Percentiles rank a stretch among this genome's conserved stretches.
Conservation (phyloP, 2,797 vertebrate species). For the Lacerta viridis region DNA sequence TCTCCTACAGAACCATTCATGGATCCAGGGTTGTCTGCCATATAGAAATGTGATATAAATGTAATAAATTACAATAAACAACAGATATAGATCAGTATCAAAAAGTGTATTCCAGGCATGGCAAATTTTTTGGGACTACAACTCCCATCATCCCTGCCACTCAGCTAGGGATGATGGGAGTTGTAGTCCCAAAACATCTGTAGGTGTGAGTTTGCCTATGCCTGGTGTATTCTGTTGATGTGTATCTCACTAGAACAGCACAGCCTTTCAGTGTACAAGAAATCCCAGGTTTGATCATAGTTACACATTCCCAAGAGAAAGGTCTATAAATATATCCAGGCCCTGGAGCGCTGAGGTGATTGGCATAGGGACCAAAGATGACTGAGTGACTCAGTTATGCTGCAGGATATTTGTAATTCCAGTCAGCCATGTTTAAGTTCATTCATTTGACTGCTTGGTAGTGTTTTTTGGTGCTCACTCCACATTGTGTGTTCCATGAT, state of each 20-base stretch:
- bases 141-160: too few relatives aligned
- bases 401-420: not conserved
- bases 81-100: not conserved
- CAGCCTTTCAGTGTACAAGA: not conserved
- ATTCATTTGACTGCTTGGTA: not conserved
- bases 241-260: not conserved
- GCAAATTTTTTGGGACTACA: too few relatives aligned
- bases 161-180: too few relatives aligned
- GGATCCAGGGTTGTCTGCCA: not conserved
- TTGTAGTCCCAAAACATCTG: too few relatives aligned
- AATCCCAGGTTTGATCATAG: not conserved
- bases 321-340: not conserved
- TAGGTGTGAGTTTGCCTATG: too few relatives aligned
- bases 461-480: not conserved
- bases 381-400: not conserved
- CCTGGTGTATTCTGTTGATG: too few relatives aligned
- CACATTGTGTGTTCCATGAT: not conserved
- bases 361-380: not conserved
- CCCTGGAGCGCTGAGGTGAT: not conserved
- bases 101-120: not conserved
- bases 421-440: not conserved
- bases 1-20: not conserved
- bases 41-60: not conserved
- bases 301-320: not conserved
- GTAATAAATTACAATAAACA: not conserved